Conservation (phyloP, 1,140 invertebrate species). For the Lysiphlebus fabarum region DNA sequence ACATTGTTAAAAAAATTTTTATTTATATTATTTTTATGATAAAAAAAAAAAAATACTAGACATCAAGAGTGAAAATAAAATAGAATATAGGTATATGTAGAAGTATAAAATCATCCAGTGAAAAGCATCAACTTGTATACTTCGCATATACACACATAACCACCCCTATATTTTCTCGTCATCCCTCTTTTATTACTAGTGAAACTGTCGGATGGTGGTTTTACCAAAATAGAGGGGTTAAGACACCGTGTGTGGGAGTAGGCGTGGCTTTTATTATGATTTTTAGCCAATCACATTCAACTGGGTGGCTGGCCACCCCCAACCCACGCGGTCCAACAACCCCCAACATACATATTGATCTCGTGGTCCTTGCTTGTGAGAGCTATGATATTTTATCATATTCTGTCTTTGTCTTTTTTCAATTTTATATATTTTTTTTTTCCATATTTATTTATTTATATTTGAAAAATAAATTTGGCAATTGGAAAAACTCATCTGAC, state of each 20-base stretch:
- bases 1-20: not conserved
- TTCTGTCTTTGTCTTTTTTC: conserved; percentile 15
- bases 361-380: conserved; percentile 49
- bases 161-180: conserved; percentile 20
- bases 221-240: conserved; percentile 38
- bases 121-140: conserved; percentile 8
- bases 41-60: not conserved
- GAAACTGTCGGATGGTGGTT: conserved; percentile 38
- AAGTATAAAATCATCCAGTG: too few species aligned
- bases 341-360: conserved; percentile 57
- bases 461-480: too few species aligned
- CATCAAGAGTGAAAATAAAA: too few species aligned
- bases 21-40: too few species aligned
- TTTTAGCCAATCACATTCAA: conserved; percentile 53
- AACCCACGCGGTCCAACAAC: conserved; percentile 52
- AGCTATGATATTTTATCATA: conserved; percentile 26
- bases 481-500: too few species aligned
- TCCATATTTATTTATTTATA: too few species aligned
- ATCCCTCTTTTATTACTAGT: conserved; percentile 15
- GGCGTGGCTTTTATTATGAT: conserved; percentile 50
- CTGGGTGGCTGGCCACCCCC: conserved; percentile 49
- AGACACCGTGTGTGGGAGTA: conserved; percentile 56
- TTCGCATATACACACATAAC: conserved; percentile 32
- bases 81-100: too few species aligned
- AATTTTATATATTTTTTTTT: too few species aligned